Evolutionary conservation across 2,113 vertebrate species (phyloP), one percentile per base, ranked within the genome.

Genomic region (Elaphurus davidianus): DNA sequence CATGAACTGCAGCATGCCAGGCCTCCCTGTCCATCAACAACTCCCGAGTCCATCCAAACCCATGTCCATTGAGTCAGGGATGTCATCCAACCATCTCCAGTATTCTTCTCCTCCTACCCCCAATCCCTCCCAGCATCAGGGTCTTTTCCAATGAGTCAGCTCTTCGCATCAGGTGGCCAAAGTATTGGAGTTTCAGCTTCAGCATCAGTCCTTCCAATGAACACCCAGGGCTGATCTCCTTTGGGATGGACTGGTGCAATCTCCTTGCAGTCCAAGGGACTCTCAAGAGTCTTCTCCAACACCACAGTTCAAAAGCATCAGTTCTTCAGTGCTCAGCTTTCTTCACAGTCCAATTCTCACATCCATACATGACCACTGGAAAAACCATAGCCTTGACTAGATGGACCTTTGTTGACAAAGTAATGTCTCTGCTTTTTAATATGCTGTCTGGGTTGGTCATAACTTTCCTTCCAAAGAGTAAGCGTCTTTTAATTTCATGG

Each of bases 1-100:
- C 64, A 67, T 1, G 4, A 67, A 36, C 17, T 1, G 1, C 2
- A 36, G 17, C 64, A 67, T 2, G 0, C 8, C n/a, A 36, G 17
- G 4, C 64, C 64, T 36, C 17, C 17, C 8, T 67, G 64, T 67
- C 17, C 33, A 36, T 36, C 17, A 21, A 17, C 64, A 67, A 36
- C 7, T 67, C 33, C 64, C 8, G 0, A 36, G 17, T 36, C 33
- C 64, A 36, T 16, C 33, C 33, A 67, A 36, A 67, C 33, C 33
- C 16, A 36, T 5, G 33, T 67, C 1, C 33, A 67, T 67, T 67
- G 33, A 67, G 64, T 36, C 2, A 0, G 16, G n/a, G 33, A 36
- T n/a, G 17, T 33, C 64, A 67, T 36, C 64, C 64, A 67, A 10
- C 64, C 33, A n/a, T 36, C 33, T 67, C n/a, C n/a, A n/a, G n/a